Conservation (phyloP, 1,140 invertebrate genomes). For the Rhizoglyphus robini region DNA sequence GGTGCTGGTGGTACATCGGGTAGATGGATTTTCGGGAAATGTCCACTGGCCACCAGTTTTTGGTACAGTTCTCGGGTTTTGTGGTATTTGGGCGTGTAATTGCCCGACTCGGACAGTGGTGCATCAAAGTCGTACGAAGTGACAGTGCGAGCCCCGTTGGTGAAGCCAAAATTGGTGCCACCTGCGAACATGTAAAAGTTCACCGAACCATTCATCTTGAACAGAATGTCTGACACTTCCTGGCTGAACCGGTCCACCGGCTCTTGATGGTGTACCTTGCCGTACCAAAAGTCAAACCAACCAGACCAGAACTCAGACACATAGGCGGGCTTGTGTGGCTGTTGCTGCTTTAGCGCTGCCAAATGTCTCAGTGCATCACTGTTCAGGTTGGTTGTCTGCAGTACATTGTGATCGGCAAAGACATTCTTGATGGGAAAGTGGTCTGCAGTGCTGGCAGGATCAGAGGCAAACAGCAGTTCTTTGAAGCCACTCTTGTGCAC, state of each 20-base stretch:
- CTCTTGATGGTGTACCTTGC: conserved; percentile 23
- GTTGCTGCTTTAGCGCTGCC: background rate
- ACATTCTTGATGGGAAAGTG: background rate
- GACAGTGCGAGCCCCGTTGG: conserved; percentile 28
- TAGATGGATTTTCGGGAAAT: background rate
- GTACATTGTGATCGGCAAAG: too few relatives aligned
- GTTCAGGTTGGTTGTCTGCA: conserved; percentile 12
- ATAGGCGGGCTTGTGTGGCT: conserved; percentile 30
- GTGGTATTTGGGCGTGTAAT: conserved; percentile 36
- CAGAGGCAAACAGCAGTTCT: conserved; percentile 6
- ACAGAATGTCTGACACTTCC: conserved; percentile 28
- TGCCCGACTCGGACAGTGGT: conserved; percentile 39
- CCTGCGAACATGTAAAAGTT: conserved; percentile 30
- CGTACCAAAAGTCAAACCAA: conserved; percentile 32
- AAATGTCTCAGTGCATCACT: background rate
- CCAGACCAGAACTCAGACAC: conserved; percentile 35
- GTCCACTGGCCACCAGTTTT: background rate
- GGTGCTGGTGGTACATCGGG: background rate
- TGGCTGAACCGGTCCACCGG: conserved; percentile 11
- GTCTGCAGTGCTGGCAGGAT: background rate
- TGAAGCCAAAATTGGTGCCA: conserved; percentile 24
- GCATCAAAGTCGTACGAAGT: conserved; percentile 42
- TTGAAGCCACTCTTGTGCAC: background rate
- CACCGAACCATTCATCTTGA: conserved; percentile 29
- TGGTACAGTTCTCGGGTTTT: conserved; percentile 34